Conservation (phyloP, 2,113 vertebrate genomes). For the Sceloporus tristichus region DNA sequence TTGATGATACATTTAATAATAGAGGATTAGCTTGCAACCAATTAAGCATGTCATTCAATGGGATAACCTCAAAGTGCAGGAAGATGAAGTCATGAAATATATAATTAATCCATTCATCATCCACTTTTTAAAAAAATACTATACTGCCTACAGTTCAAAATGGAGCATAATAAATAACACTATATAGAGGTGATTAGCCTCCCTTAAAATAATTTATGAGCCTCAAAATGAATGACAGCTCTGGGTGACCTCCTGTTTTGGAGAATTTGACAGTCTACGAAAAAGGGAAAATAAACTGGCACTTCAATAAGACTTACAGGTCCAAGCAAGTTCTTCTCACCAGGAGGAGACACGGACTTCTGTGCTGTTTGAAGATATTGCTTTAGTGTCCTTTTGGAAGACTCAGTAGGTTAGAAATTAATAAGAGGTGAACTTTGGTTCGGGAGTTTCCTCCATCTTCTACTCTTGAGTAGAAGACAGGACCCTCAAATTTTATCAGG, state of each 20-base stretch:
- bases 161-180: constrained; percentile 19
- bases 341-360: neutral
- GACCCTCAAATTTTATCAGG: too few relatives aligned
- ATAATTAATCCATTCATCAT: neutral
- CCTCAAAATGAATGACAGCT: neutral
- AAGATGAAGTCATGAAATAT: constrained; percentile 26
- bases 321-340: neutral
- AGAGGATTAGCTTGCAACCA: constrained; percentile 25
- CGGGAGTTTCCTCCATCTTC: too few relatives aligned
- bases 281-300: neutral
- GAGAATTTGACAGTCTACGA: too few relatives aligned
- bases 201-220: constrained; percentile 7
- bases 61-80: neutral
- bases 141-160: neutral
- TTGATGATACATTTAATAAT: constrained; percentile 3
- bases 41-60: neutral
- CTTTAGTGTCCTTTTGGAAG: neutral
- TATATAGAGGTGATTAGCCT: neutral
- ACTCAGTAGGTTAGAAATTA: neutral
- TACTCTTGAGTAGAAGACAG: too few relatives aligned
- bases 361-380: neutral
- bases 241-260: neutral
- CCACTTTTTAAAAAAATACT: neutral
- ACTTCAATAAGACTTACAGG: neutral
- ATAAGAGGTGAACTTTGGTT: neutral